Evolutionary conservation across 2,113 vertebrate genomes (phyloP), one percentile per base, ranked within the genome.

Genomic region (Amia ocellicauda): DNA sequence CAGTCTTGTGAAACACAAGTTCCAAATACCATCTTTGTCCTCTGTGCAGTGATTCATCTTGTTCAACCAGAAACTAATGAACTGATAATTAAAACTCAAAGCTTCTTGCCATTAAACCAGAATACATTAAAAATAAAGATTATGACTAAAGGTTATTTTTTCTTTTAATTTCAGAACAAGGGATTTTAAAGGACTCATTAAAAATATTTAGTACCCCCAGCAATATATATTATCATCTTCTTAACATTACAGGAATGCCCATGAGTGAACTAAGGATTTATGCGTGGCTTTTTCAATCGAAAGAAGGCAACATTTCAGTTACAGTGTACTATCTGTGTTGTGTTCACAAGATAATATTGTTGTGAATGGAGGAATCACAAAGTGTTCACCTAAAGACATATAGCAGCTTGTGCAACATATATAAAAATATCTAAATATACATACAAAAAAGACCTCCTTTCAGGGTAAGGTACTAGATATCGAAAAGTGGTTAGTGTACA

Each of bases 91-190:
- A 86, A 77, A 78, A 83, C 76, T 77, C 79, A 68, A 70, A 70
- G 72, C 76, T 73, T 76, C 73, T 68, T 82, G 78, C 80, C 81
- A 87, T 87, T 86, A 83, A 81, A 80, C 42, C 70, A 64, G 66
- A 66, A 74, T 80, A 85, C 83, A 86, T 80, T 80, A 79, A 87
- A 81, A 74, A 74, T 63, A 26, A 67, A 80, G 82, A 89, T 87
- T 86, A 87, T 85, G 83, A 78, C 66, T 63, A 74, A 83, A 80
- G 71, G 76, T 80, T 74, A 68, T 72, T 76, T 78, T 72, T 59
- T 62, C 73, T 82, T 80, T 85, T 76, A 69, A 87, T 77, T 79
- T 75, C 67, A 84, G 72, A 84, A 82, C 66, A 77, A 74, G 73
- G 69, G 53, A 66, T 74, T 83, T 70, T 63, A 69, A 80, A 77